phyloP scores from a whole-genome alignment of 1,140 invertebrate genomes.

The Halotydeus destructor region DNA sequence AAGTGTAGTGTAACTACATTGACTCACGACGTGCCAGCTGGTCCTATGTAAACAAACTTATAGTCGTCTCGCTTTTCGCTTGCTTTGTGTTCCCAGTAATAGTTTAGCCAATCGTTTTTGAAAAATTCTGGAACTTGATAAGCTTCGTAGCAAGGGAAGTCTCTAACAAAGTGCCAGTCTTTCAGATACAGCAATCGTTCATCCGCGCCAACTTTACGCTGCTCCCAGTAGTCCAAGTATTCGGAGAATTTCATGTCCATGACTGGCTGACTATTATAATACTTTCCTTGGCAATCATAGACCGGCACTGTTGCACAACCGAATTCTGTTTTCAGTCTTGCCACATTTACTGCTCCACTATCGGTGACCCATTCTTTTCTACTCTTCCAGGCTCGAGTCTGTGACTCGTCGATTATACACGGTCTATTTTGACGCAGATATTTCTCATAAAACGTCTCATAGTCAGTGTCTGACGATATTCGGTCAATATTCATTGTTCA shows the following conservation, averaged over 20 bases:
- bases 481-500: no score
- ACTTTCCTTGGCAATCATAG: conserved; percentile 47
- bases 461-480: no score
- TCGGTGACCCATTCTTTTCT: conserved; percentile 23
- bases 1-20: conserved; percentile 3
- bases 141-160: conserved; percentile 39
- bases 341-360: conserved; percentile 22
- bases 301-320: conserved; percentile 40
- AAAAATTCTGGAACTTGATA: conserved; percentile 64
- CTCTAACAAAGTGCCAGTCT: conserved; percentile 26
- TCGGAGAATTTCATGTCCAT: conserved; percentile 38
- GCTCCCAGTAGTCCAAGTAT: conserved; percentile 48
- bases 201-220: conserved; percentile 24
- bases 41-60: conserved; percentile 89
- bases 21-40: conserved; percentile 53
- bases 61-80: conserved; percentile 49
- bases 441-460: conserved; percentile 26
- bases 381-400: conserved; percentile 24
- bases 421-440: conserved; percentile 26
- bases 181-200: conserved; percentile 30
- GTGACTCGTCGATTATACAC: conserved; percentile 23
- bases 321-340: conserved; percentile 19
- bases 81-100: conserved; percentile 29
- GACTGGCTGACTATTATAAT: conserved; percentile 50
- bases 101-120: conserved; percentile 86